These are phyloP conservation scores for Nephrocerus scutellatus DNA, from an alignment of 2,888 invertebrate species.

Conservation along the genomic window DNA sequence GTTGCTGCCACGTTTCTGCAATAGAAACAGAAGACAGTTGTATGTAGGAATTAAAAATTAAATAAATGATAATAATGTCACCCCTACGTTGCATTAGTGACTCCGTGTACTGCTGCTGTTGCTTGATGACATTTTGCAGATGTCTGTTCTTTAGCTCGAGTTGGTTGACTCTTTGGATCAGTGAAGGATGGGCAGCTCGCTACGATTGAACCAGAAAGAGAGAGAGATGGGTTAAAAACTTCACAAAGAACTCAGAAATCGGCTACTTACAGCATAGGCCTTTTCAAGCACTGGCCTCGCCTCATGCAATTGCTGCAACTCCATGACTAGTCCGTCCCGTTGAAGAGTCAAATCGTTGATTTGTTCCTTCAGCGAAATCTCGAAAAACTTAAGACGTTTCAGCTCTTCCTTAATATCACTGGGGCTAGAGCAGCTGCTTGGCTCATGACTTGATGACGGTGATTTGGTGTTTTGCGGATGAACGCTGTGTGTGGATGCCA, in stretches of 20 bases:
- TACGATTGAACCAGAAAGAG: constrained; percentile 17
- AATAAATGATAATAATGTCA: not conserved
- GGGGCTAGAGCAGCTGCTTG: constrained; percentile 35
- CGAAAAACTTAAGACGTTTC: constrained; percentile 44
- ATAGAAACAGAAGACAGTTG: no score
- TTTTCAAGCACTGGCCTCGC: constrained; percentile 47
- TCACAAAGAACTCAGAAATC: not conserved
- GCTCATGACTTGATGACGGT: constrained; percentile 30
- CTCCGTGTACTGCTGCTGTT: constrained; percentile 60
- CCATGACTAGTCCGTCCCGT: constrained; percentile 48
- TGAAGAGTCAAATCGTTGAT: constrained; percentile 44
- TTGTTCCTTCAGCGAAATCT: constrained; percentile 45
- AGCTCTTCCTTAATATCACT: constrained; percentile 42
- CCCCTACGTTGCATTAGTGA: constrained; percentile 57
- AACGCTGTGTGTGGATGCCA: constrained; percentile 39
- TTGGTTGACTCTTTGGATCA: constrained; percentile 46
- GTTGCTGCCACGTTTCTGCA: constrained; percentile 47
- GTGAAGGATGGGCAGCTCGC: constrained; percentile 46
- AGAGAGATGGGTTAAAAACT: not conserved
- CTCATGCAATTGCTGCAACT: constrained; percentile 47
- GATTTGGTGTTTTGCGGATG: no score
- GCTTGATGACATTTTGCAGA: constrained; percentile 56
- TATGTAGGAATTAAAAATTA: not conserved
- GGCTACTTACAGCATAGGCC: constrained; percentile 44
- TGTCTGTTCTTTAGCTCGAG: constrained; percentile 59